Conservation (phyloP, 2,888 invertebrate genomes). For the Nomada fucata region DNA sequence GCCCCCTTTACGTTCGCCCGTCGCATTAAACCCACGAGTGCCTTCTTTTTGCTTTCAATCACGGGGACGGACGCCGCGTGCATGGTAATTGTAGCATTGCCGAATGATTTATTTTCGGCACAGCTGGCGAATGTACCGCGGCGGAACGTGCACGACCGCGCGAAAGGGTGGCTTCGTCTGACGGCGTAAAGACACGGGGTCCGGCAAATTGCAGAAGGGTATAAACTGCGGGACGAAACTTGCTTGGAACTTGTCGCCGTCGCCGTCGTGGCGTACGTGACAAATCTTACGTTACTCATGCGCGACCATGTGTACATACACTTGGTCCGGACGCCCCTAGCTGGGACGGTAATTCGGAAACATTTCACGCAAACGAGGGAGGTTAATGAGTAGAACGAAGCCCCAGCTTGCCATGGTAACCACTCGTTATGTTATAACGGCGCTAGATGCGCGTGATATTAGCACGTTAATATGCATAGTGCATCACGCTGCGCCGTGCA, state of each 20-base stretch:
- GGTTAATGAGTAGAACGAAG: conserved; percentile 64
- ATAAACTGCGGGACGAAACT: conserved; percentile 67
- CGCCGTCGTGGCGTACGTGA: conserved; percentile 61
- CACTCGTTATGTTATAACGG: conserved; percentile 42
- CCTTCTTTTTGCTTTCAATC: not conserved
- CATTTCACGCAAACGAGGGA: conserved; percentile 54
- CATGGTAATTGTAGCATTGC: not conserved
- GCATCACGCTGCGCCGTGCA: not conserved
- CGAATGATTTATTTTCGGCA: conserved; percentile 47
- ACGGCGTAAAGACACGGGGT: conserved; percentile 62
- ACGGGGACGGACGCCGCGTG: not conserved
- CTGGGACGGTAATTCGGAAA: conserved; percentile 46
- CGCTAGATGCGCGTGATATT: conserved; percentile 21
- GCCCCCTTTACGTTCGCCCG: not conserved
- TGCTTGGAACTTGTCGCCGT: conserved; percentile 58
- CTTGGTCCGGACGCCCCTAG: not conserved
- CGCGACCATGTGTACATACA: conserved; percentile 40
- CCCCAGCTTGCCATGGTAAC: conserved; percentile 35
- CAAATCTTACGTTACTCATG: conserved; percentile 66
- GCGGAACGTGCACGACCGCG: conserved; percentile 13
- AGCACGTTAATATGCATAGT: conserved; percentile 13
- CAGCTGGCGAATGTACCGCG: conserved; percentile 48
- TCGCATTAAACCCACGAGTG: not conserved
- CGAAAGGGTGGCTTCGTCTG: conserved; percentile 19
- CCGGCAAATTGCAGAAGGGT: conserved; percentile 62